Base-by-base conservation (phyloP, 2,888 invertebrate species). In the Sarcophaga caerulescens region DNA sequence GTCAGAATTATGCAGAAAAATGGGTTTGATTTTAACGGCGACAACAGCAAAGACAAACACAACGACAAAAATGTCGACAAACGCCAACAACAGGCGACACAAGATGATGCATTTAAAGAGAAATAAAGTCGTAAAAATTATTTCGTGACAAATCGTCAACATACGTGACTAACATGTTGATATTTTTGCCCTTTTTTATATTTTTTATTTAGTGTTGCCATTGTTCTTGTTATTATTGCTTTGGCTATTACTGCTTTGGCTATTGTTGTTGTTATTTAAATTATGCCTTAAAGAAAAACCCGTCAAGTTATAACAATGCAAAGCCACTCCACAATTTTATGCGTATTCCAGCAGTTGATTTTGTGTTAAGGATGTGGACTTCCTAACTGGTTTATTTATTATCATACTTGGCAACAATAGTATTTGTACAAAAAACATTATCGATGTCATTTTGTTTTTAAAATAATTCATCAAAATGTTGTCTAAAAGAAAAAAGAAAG, bases 61-160 rank as follows among this genome's bases (percentile, higher is more conserved):
- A 62, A 45, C 25, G 21, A 17, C 45, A 69, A 19, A 14, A 44
- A 25, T 3, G 25, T 74, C 47, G 45, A 23, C 57, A 62, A 81
- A 66, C 6, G 59, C 44, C 74, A 81, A 81, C 76, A 83, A 76
- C 80, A 85, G 82, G 83, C 83, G 83, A 77, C 80, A 70, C 69
- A 81, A 83, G 73, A 77, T 77, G 83, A 87, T 85, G 87, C 84
- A 88, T 87, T 88, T 84, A 87, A 87, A 88, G 90, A 89, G 90
- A 89, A 92, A 90, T 90, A 90, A 91, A 93, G 92, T 92, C 92
- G 92, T 92, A 92, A 92, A 92, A 92, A 92, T 92, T 92, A 92
- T 92, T 92, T 92, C 92, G 92, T 92, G 92, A 92, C 92, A 92
- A 92, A 92, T 92, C 91, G 92, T 92, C 91, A 89, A 89, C 88